Conservation (phyloP, 2,797 vertebrate species). For the Onychomys torridus region DNA sequence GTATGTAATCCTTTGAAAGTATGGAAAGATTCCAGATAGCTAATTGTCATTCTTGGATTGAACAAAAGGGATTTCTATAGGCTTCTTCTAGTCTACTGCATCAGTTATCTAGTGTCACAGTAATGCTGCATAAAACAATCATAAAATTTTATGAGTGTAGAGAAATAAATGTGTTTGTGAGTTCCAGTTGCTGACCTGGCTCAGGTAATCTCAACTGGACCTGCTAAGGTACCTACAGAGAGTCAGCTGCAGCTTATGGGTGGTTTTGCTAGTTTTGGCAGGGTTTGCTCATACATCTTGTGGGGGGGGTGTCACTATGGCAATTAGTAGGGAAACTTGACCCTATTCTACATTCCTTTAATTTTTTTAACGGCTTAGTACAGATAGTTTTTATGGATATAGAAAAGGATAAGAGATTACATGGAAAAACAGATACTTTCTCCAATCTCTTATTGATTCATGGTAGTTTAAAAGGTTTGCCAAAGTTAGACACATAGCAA, state of each 20-base stretch:
- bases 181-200: conserved; percentile 6
- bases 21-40: conserved; percentile 36
- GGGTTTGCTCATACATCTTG: not conserved
- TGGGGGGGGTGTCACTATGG: not conserved
- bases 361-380: conserved; percentile 10
- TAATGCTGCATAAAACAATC: conserved; percentile 32
- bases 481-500: not conserved
- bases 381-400: not conserved
- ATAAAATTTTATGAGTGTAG: conserved; percentile 36
- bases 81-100: conserved; percentile 10
- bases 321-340: not conserved
- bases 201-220: not conserved
- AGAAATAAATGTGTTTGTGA: conserved; percentile 40
- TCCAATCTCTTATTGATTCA: not conserved
- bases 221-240: not conserved
- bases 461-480: not conserved
- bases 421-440: not conserved
- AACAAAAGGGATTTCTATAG: not conserved
- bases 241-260: not conserved
- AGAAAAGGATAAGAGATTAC: not conserved
- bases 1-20: conserved; percentile 17
- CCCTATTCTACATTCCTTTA: not conserved
- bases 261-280: not conserved
- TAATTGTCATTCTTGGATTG: conserved; percentile 36
- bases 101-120: conserved; percentile 29